Base-by-base conservation (phyloP, 2,113 vertebrate genomes). In the Poeciliopsis retropinna region DNA sequence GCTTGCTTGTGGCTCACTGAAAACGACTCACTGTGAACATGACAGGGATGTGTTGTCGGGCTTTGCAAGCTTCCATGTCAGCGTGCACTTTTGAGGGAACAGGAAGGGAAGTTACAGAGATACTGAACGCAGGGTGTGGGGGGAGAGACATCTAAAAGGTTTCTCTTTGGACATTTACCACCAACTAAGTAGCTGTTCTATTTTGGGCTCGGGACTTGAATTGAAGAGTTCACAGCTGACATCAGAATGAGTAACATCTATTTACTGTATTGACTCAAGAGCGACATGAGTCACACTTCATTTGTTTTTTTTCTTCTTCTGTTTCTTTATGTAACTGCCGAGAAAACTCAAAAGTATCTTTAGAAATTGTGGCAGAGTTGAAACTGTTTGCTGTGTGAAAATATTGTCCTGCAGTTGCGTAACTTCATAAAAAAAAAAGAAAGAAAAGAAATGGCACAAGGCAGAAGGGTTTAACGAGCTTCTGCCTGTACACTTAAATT, bases 201-300 rank as follows among this genome's bases (percentile, higher is more conserved):
- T 93, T 92, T 91, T 78, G 81, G 73, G 72, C 77, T 67, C 28
- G 28, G 78, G 78, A 77, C 79, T 76, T 79, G 78, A 86, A 87
- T 69, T 79, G 79, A 81, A 78, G 79, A 76, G 82, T 71, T 69
- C 84, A 70, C 12, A 73, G 72, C 77, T 91, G 88, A 89, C 87
- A 90, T 91, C 89, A 88, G 81, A 61, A 76, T 92, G 90, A 92
- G 76, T 88, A 92, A 91, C 69, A 67, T 81, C 80, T 83, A 83
- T 89, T 91, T 85, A 85, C 69, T 75, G 75, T 87, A 90, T 84
- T 87, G 89, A 91, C 17, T 84, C 67, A 62, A 82, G 81, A 86
- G 51, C 51, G 5, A 57, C 51, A 44, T 94, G 93, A 94, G 80
- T 90, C 91, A 92, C 72, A 74, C 71, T 86, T 75, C 62, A 67